phyloP scores from a whole-genome alignment of 2,113 vertebrate genomes.

The Centrocercus urophasianus region DNA sequence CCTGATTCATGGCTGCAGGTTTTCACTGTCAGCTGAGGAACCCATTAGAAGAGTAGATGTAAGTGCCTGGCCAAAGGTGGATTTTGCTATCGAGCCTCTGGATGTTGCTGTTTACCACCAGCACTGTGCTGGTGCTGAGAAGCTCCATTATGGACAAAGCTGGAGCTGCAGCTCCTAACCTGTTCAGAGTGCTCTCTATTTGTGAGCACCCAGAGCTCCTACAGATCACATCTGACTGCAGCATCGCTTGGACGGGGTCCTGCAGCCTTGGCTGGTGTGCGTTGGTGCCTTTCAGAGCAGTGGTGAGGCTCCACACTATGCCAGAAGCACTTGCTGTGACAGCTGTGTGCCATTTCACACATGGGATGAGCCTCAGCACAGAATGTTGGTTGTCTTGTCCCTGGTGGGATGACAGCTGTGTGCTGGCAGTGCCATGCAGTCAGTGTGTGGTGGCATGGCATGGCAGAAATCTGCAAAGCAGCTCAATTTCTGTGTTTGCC shows the following conservation, averaged over 20 bases:
- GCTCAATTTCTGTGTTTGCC: neutral
- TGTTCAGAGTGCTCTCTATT: neutral
- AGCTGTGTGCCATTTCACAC: accelerated
- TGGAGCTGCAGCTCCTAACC: neutral
- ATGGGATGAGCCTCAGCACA: neutral
- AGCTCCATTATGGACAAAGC: accelerated
- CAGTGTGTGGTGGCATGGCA: neutral
- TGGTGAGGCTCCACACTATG: too few species aligned
- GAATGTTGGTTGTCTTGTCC: too few species aligned
- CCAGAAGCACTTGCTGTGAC: neutral
- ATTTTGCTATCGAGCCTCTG: neutral
- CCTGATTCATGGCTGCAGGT: neutral
- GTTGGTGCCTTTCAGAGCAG: too few species aligned
- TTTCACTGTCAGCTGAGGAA: neutral
- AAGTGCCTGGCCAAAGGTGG: neutral
- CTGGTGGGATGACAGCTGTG: neutral
- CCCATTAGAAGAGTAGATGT: neutral
- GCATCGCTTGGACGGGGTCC: neutral
- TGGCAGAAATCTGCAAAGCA: neutral
- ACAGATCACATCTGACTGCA: neutral
- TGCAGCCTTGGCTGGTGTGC: neutral
- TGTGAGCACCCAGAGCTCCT: neutral
- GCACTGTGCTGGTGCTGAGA: neutral
- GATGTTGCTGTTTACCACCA: too few species aligned
- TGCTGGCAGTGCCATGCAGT: neutral